Percentiles rank a stretch among this genome's conserved stretches.
Evolutionary conservation across 2,888 invertebrate genomes (phyloP).

Genomic region (Cephus pygmeus): DNA sequence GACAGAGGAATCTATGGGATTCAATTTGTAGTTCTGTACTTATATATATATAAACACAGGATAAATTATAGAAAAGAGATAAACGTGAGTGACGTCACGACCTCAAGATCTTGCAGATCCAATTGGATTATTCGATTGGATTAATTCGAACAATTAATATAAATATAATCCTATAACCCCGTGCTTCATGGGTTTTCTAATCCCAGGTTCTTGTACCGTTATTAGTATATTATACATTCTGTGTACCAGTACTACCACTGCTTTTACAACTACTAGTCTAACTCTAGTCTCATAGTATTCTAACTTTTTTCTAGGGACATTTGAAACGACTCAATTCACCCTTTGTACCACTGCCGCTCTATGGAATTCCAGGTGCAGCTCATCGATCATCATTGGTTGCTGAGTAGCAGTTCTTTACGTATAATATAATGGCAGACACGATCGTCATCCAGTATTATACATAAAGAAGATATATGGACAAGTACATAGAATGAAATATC

Average conservation of each 20-base stretch:
- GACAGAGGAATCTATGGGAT: neutral
- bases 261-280: neutral
- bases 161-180: neutral
- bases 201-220: neutral
- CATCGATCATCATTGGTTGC: neutral
- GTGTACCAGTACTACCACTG: neutral
- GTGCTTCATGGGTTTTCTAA: neutral
- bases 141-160: neutral
- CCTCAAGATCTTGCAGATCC: neutral
- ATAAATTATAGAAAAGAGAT: neutral
- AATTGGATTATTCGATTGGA: neutral
- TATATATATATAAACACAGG: neutral
- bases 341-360: neutral
- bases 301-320: neutral
- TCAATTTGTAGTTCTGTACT: neutral
- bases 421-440: neutral
- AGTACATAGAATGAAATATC: neutral
- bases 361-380: neutral
- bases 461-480: neutral
- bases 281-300: neutral
- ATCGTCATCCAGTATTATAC: neutral
- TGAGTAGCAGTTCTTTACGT: neutral
- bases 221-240: neutral
- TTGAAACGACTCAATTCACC: neutral
- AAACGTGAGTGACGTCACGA: neutral